These are phyloP conservation scores for Anomalospiza imberbis DNA, from an alignment of 2,797 vertebrate species.

Conservation along the genomic window DNA sequence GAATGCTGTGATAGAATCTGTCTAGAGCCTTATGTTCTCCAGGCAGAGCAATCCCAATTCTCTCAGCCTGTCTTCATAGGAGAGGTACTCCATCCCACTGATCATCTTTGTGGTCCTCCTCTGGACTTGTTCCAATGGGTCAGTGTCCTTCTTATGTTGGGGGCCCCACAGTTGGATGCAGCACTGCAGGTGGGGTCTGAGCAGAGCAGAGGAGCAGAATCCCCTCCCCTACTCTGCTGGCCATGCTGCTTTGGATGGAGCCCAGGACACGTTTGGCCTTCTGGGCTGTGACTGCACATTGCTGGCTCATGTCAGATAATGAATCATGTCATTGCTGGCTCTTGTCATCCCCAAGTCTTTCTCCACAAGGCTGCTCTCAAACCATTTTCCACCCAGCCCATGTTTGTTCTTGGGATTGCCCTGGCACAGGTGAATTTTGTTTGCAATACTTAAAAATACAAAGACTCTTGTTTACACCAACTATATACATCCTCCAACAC, in stretches of 20 bases:
- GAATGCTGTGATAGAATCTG: background rate
- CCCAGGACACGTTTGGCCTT: rapidly evolving
- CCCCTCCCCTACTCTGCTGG: rapidly evolving
- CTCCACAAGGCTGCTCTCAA: background rate
- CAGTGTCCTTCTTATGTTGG: rapidly evolving
- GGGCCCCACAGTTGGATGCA: rapidly evolving
- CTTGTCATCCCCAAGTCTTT: no score
- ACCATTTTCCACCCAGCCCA: background rate
- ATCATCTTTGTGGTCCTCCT: background rate
- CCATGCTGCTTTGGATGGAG: background rate
- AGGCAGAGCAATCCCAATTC: background rate
- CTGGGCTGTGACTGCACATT: background rate
- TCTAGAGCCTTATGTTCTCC: background rate
- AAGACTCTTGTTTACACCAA: background rate
- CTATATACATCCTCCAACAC: background rate
- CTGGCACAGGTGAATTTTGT: rapidly evolving
- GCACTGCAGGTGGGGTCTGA: background rate
- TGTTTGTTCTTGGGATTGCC: background rate
- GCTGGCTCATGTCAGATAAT: no score
- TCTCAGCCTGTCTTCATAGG: background rate
- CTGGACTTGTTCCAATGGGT: background rate
- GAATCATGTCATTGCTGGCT: no score
- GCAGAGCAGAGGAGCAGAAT: background rate
- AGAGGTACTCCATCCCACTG: background rate
- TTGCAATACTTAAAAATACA: background rate